phyloP scores from a whole-genome alignment of 2,113 vertebrate genomes.

The Coreoperca whiteheadi region DNA sequence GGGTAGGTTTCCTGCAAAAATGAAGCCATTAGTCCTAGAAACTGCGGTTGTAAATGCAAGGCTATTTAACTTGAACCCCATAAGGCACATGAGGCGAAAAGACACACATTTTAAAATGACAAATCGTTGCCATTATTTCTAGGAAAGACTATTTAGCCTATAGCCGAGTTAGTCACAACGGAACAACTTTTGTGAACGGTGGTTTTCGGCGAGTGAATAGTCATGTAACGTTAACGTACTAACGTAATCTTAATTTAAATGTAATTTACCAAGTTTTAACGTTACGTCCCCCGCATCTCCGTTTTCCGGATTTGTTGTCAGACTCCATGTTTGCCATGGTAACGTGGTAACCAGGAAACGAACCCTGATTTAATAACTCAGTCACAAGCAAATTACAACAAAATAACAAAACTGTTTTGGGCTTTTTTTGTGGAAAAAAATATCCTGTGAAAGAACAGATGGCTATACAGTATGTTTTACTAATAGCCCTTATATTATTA shows the following conservation, averaged over 20 bases:
- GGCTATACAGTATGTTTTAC: not conserved
- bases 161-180: too few species aligned
- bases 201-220: not conserved
- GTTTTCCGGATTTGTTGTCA: constrained; percentile 49
- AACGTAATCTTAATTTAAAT: too few species aligned
- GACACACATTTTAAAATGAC: too few species aligned
- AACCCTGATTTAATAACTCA: not conserved
- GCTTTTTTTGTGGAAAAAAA: too few species aligned
- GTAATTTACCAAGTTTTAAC: constrained; percentile 48
- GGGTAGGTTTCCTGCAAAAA: constrained; percentile 11
- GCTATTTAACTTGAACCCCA: too few species aligned
- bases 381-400: too few species aligned
- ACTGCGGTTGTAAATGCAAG: not conserved
- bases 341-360: constrained; percentile 19
- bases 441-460: too few species aligned
- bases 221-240: not conserved
- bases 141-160: too few species aligned
- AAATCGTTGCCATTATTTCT: not conserved
- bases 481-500: not conserved
- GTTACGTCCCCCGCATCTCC: constrained; percentile 21
- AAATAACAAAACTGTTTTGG: not conserved
- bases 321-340: constrained; percentile 56
- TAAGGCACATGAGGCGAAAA: too few species aligned
- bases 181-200: not conserved
- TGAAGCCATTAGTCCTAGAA: not conserved